Evolutionary conservation across 2,113 vertebrate species (phyloP).

Genomic region (Ochotona princeps): DNA sequence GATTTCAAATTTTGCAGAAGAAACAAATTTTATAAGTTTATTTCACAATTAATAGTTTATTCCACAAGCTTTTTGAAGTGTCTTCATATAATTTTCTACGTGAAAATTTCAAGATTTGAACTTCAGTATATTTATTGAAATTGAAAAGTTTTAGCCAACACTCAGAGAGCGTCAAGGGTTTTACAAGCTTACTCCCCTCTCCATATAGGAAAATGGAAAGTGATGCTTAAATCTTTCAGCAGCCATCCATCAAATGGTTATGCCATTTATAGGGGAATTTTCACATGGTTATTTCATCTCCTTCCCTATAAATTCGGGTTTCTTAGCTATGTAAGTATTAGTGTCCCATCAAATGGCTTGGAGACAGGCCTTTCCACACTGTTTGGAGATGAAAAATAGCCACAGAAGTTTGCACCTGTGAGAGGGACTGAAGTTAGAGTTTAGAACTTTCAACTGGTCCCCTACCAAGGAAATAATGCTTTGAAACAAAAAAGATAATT

Average conservation of each 20-base stretch:
- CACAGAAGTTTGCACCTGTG: not conserved
- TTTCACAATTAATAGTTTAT: too few relatives aligned
- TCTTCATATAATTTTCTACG: not conserved
- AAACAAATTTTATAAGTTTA: too few relatives aligned
- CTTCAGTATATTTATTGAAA: conserved; percentile 34
- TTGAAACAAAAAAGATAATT: not conserved
- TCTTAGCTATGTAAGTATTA: fast-evolving
- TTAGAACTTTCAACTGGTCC: not conserved
- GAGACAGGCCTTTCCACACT: not conserved
- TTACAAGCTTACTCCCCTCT: conserved; percentile 55
- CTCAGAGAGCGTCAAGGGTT: conserved; percentile 63
- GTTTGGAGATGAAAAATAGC: not conserved
- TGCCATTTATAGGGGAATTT: conserved; percentile 65
- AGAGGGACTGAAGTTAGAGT: not conserved
- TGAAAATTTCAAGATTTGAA: not conserved
- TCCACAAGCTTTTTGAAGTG: too few relatives aligned
- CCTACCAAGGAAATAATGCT: not conserved
- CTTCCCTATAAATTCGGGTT: not conserved
- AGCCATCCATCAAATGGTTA: conserved; percentile 78
- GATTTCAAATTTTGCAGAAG: too few relatives aligned
- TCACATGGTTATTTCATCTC: conserved; percentile 49
- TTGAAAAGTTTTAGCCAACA: conserved; percentile 58
- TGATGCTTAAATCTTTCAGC: conserved; percentile 65
- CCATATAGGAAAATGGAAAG: conserved; percentile 67
- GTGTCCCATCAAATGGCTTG: fast-evolving